Evolutionary conservation across 53 echinoderm and acorn worm genomes (phyloP).

Genomic region (Luidia sarsii): DNA sequence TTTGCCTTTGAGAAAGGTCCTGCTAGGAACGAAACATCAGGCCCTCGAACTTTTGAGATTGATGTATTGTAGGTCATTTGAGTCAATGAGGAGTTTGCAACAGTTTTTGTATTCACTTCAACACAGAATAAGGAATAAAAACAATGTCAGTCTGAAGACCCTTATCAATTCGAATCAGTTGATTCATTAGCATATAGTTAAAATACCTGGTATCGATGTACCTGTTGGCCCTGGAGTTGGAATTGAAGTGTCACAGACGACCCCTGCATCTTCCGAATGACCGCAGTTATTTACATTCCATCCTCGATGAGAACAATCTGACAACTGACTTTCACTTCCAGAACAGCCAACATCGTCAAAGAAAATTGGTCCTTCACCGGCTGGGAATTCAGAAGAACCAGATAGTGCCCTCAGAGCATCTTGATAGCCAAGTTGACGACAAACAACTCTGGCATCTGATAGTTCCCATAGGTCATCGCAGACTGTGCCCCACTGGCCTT

Average conservation of each 20-base stretch:
- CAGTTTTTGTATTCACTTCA: no score
- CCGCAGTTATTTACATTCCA: neutral
- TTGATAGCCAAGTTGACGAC: conserved; percentile 26
- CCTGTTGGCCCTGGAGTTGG: neutral
- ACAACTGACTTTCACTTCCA: neutral
- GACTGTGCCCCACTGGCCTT: neutral
- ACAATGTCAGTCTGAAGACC: no score
- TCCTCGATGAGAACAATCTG: no score
- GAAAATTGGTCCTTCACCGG: neutral
- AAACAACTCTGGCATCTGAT: conserved; percentile 21
- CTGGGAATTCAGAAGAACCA: neutral
- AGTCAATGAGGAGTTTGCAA: no score
- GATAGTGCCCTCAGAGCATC: neutral
- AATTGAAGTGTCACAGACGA: neutral
- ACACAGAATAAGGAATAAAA: neutral
- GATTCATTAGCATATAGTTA: no score
- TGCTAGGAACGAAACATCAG: no score
- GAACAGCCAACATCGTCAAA: neutral
- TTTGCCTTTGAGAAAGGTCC: no score
- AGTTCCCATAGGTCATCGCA: conserved; percentile 13
- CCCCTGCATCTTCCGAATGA: neutral
- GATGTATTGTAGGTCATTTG: no score
- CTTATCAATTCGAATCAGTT: no score
- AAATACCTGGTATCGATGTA: neutral
- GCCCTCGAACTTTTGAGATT: no score